phyloP scores from a whole-genome alignment of 2,888 invertebrate species.

The Formica aserva region DNA sequence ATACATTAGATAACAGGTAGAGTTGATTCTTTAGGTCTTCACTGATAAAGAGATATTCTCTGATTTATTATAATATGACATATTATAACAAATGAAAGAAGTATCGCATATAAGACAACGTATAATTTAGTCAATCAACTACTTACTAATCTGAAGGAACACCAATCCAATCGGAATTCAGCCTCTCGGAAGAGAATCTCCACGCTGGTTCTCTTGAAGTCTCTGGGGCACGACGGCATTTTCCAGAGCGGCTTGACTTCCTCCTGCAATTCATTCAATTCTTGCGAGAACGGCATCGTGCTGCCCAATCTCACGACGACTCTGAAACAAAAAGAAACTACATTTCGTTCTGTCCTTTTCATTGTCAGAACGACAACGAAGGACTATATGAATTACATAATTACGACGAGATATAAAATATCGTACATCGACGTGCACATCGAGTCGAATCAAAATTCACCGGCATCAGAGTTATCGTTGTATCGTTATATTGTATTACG shows the following conservation, averaged over 20 bases:
- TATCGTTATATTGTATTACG: constrained; percentile 7
- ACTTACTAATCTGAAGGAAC: constrained; percentile 93
- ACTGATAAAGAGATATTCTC: background rate
- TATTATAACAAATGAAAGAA: background rate
- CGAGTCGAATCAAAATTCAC: background rate
- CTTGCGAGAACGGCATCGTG: constrained; percentile 90
- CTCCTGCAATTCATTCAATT: constrained; percentile 90
- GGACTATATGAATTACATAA: background rate
- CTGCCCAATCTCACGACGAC: constrained; percentile 94
- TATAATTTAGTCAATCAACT: constrained; percentile 73
- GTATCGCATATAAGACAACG: background rate
- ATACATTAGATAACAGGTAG: background rate
- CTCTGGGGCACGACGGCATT: constrained; percentile 91
- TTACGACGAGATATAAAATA: background rate
- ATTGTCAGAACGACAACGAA: background rate
- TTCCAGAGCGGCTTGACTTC: constrained; percentile 94
- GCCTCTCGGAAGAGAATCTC: constrained; percentile 93
- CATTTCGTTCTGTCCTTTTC: background rate
- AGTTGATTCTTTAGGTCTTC: background rate
- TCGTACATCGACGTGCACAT: no score
- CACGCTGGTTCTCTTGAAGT: constrained; percentile 94
- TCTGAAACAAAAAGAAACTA: constrained; percentile 85
- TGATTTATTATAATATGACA: background rate
- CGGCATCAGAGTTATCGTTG: background rate
- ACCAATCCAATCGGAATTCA: constrained; percentile 95